Conservation (phyloP, 2,113 vertebrate genomes). For the Ovibos moschatus region DNA sequence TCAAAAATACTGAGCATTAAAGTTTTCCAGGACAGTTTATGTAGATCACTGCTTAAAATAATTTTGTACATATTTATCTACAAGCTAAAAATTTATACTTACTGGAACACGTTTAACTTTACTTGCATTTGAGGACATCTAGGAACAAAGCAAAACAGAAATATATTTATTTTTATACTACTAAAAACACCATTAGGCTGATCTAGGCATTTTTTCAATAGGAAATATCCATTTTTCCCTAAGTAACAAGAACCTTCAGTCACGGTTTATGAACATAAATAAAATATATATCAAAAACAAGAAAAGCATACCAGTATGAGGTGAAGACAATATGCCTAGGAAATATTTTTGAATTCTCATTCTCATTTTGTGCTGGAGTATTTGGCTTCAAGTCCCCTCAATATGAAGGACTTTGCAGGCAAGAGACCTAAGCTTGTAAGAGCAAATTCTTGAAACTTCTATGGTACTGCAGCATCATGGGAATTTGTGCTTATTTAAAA, state of each 20-base stretch:
- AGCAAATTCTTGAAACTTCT: not conserved
- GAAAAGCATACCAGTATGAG: not conserved
- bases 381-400: not conserved
- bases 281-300: not conserved
- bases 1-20: not conserved
- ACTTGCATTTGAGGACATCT: constrained; percentile 66
- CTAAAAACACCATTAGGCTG: constrained; percentile 25
- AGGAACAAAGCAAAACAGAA: constrained; percentile 44
- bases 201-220: constrained; percentile 41
- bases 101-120: constrained; percentile 75
- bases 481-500: not conserved
- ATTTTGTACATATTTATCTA: not conserved
- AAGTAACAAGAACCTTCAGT: not conserved
- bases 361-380: not conserved
- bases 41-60: not conserved
- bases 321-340: not conserved
- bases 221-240: not conserved
- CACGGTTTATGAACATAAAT: constrained; percentile 11
- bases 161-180: constrained; percentile 41
- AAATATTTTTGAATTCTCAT: not conserved
- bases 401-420: not conserved
- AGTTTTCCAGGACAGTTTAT: not conserved
- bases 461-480: not conserved
- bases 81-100: constrained; percentile 51
- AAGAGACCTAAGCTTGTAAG: not conserved